These are phyloP conservation scores for Anolis apletophallus DNA, from an alignment of 2,797 vertebrate species.

Conservation along the genomic window DNA sequence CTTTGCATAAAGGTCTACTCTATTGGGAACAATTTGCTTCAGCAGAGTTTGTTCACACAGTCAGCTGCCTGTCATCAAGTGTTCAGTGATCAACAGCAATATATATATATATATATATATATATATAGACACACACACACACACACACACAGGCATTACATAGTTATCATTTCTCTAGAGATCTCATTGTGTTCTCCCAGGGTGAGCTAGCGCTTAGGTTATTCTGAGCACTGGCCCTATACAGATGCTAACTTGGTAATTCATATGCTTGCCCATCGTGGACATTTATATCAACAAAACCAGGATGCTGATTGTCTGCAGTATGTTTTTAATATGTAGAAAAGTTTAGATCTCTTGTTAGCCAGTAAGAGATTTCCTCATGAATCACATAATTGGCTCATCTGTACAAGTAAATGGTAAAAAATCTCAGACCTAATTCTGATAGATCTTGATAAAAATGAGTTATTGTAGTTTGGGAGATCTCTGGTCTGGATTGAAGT, in stretches of 20 bases:
- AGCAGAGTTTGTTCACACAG: background rate
- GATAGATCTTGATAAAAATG: too few relatives aligned
- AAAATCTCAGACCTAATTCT: too few relatives aligned
- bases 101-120: too few relatives aligned
- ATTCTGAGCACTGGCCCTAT: background rate
- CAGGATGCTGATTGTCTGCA: background rate
- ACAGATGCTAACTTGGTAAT: background rate
- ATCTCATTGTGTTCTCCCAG: background rate
- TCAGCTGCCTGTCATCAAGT: background rate
- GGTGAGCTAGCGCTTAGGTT: background rate
- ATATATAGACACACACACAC: too few relatives aligned
- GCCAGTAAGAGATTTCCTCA: too few relatives aligned
- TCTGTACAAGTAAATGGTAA: too few relatives aligned
- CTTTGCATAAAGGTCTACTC: background rate
- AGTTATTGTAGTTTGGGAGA: too few relatives aligned
- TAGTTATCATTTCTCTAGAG: background rate
- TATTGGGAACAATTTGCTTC: background rate
- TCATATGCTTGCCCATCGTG: background rate
- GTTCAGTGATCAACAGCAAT: background rate
- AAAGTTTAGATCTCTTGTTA: too few relatives aligned
- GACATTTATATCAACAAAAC: background rate
- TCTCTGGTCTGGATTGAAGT: too few relatives aligned
- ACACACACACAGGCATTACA: background rate
- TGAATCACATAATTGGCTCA: too few relatives aligned
- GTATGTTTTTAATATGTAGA: background rate